phyloP scores from a whole-genome alignment of 1,140 invertebrate species.

The Drosophila persimilis region DNA sequence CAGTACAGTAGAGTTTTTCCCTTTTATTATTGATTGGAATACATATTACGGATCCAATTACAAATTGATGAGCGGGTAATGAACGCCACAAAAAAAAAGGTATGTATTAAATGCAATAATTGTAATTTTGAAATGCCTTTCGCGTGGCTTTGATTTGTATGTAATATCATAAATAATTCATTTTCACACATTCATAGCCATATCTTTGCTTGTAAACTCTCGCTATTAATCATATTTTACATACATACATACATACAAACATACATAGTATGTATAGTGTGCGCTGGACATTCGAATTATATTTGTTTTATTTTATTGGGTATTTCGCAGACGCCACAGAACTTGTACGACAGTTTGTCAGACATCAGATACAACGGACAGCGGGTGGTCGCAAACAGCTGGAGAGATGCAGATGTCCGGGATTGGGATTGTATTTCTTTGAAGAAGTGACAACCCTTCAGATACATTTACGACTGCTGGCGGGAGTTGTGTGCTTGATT shows the following conservation, averaged over 20 bases:
- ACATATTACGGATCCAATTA: constrained; percentile 44
- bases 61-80: constrained; percentile 70
- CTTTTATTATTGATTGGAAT: neutral
- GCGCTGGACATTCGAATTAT: constrained; percentile 31
- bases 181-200: constrained; percentile 36
- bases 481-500: no score
- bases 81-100: constrained; percentile 29
- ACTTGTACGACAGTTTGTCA: constrained; percentile 21
- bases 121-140: constrained; percentile 42
- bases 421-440: no score
- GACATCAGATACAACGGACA: constrained; percentile 17
- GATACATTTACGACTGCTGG: no score
- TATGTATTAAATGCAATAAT: constrained; percentile 31
- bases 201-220: constrained; percentile 7
- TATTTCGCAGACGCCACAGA: constrained; percentile 30
- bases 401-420: no score
- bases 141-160: constrained; percentile 55
- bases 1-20: constrained; percentile 11
- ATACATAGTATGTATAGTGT: constrained; percentile 23
- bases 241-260: constrained; percentile 7
- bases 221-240: constrained; percentile 64
- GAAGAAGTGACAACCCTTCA: no score
- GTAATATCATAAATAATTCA: constrained; percentile 65
- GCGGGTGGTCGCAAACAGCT: constrained; percentile 37
- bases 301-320: constrained; percentile 18